Evolutionary conservation across 1,140 invertebrate genomes (phyloP).

Genomic region (Rhopalosiphum padi): DNA sequence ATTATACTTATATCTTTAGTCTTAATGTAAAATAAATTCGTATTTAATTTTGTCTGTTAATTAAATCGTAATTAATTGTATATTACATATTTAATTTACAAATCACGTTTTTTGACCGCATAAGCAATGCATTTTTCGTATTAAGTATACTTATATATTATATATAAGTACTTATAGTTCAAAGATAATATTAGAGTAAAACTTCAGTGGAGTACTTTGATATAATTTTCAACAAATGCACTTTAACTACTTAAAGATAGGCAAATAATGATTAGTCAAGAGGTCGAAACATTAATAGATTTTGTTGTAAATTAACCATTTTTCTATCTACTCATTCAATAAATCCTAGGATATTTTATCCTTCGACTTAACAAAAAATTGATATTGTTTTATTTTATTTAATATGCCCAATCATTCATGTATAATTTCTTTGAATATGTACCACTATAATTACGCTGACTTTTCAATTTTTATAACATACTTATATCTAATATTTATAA

Average conservation of each 20-base stretch:
- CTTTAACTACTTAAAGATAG: background rate
- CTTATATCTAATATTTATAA: background rate
- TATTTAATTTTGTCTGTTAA: background rate
- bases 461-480: background rate
- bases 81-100: background rate
- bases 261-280: background rate
- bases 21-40: background rate
- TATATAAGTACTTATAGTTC: background rate
- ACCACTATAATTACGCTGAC: background rate
- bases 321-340: background rate
- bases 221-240: background rate
- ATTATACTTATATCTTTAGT: background rate
- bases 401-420: background rate
- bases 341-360: background rate
- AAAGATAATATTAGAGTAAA: background rate
- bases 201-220: background rate
- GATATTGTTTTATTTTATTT: background rate
- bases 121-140: background rate
- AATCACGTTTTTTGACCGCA: background rate
- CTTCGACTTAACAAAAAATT: background rate
- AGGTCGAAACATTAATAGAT: background rate
- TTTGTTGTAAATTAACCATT: background rate
- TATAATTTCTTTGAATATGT: background rate
- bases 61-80: background rate
- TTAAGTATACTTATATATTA: background rate